These are phyloP conservation scores for Pseudomyrmex gracilis DNA, from an alignment of 1,140 invertebrate genomes.

Conservation along the genomic window DNA sequence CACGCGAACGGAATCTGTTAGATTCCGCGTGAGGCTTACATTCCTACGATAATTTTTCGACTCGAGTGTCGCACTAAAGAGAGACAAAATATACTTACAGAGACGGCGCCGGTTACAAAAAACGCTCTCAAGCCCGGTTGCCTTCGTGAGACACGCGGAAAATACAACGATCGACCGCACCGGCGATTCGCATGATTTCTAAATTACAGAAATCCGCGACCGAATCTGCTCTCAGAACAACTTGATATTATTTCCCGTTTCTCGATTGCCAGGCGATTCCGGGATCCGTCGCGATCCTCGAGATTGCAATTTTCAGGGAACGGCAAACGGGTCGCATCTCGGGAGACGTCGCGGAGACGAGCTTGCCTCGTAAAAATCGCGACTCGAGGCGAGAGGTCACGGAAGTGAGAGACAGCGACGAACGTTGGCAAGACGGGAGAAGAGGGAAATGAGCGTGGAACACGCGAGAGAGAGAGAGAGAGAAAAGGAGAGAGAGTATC, in stretches of 20 bases:
- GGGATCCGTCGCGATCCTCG: neutral
- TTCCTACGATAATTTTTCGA: slow-evolving; percentile 24
- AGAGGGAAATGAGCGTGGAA: slow-evolving; percentile 53
- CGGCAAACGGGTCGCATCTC: slow-evolving; percentile 22
- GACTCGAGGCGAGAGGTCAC: slow-evolving; percentile 1
- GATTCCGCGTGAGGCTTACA: neutral
- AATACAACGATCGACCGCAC: neutral
- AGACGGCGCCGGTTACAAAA: neutral
- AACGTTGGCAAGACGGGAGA: neutral
- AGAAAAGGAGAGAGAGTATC: slow-evolving; percentile 37
- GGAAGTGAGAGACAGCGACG: slow-evolving; percentile 41
- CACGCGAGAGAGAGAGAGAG: slow-evolving; percentile 27
- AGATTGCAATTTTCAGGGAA: slow-evolving; percentile 56
- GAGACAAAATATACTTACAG: slow-evolving; percentile 11
- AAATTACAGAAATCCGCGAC: slow-evolving; percentile 9
- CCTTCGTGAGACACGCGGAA: neutral
- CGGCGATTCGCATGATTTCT: neutral
- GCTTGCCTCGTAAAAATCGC: slow-evolving; percentile 69
- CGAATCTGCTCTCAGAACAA: neutral
- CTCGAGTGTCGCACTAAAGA: slow-evolving; percentile 7
- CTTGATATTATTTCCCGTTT: slow-evolving; percentile 28
- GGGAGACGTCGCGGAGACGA: slow-evolving; percentile 41
- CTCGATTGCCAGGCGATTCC: slow-evolving; percentile 24
- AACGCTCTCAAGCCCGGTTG: neutral
- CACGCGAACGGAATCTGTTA: neutral